Evolutionary conservation across 37 sponge, comb jelly and placozoan genomes (phyloP).

Genomic region (Diacarnus erythraeanus): DNA sequence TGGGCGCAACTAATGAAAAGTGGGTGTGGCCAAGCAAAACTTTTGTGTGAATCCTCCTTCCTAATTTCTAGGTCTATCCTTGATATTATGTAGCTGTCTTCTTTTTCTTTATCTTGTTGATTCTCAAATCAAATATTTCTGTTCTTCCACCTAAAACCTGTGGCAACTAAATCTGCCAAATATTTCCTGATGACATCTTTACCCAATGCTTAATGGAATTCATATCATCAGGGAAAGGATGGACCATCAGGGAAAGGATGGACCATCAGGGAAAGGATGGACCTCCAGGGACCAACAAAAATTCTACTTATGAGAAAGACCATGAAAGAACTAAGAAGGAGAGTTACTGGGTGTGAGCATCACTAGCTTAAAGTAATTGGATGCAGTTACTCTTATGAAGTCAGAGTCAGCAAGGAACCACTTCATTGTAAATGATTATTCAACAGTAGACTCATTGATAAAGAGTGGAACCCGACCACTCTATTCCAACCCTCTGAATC

Average conservation of each 20-base stretch:
- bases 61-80: no score
- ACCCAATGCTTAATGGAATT: constrained; percentile 63
- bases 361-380: neutral
- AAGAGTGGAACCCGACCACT: no score
- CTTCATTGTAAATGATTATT: no score
- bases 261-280: no score
- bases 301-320: constrained; percentile 30
- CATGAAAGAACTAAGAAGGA: constrained; percentile 44
- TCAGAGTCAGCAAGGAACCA: neutral
- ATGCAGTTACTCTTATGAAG: neutral
- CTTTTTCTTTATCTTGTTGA: neutral
- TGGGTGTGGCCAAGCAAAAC: no score
- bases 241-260: no score
- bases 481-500: no score
- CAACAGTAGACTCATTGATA: no score
- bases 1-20: no score
- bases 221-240: constrained; percentile 44
- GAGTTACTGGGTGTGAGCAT: neutral
- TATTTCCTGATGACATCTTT: constrained; percentile 53
- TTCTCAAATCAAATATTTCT: constrained; percentile 34
- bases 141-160: constrained; percentile 12
- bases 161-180: constrained; percentile 15
- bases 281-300: constrained; percentile 14
- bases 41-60: no score
- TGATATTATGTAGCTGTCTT: no score